A percentile compares a stretch with the other conserved stretches of the same genome.
Evolutionary conservation across 2,797 vertebrate genomes (phyloP).

Genomic region (Betta splendens): DNA sequence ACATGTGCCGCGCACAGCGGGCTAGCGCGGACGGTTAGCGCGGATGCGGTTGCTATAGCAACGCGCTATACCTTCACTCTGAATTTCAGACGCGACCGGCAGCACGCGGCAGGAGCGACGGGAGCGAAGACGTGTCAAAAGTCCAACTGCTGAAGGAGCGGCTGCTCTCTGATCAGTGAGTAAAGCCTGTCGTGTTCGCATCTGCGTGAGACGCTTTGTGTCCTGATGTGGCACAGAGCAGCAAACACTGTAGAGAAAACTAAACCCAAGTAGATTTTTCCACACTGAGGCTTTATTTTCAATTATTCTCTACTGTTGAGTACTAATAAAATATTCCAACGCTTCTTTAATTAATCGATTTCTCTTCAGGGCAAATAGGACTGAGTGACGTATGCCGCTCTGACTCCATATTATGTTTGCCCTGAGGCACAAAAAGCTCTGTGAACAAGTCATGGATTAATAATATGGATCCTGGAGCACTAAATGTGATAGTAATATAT

Average conservation of each 20-base stretch:
- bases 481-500: no score
- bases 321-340: not conserved
- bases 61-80: conserved; percentile 37
- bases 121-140: conserved; percentile 2
- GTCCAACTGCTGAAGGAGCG: not conserved
- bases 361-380: conserved; percentile 37
- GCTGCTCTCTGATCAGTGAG: conserved; percentile 3
- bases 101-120: conserved; percentile 6
- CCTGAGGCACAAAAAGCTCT: conserved; percentile 38
- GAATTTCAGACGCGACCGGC: conserved; percentile 28
- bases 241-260: not conserved
- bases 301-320: conserved; percentile 6
- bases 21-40: conserved; percentile 36
- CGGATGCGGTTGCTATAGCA: conserved; percentile 63
- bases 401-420: conserved; percentile 33
- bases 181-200: not conserved
- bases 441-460: no score
- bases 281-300: not conserved
- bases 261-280: not conserved
- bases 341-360: conserved; percentile 11
- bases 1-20: conserved; percentile 16
- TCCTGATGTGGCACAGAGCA: not conserved
- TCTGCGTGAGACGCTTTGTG: not conserved
- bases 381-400: conserved; percentile 2
- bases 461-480: no score